These are phyloP conservation scores for Apamea sordens DNA, from an alignment of 2,888 invertebrate species.

Conservation along the genomic window DNA sequence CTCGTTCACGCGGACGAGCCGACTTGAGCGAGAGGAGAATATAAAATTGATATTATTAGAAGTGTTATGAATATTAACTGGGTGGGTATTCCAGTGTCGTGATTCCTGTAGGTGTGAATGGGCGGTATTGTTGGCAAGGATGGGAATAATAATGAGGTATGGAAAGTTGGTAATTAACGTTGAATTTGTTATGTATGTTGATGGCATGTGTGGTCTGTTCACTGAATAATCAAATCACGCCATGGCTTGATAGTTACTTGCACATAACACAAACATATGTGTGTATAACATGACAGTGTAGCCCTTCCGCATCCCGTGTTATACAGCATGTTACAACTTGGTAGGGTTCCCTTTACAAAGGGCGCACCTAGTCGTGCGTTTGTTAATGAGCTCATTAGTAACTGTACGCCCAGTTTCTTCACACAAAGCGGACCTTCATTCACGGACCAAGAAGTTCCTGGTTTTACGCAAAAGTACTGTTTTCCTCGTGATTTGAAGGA, in stretches of 20 bases:
- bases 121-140: slow-evolving; percentile 42
- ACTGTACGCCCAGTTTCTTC: slow-evolving; percentile 30
- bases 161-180: slow-evolving; percentile 44
- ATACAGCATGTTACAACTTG: slow-evolving; percentile 34
- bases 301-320: not conserved
- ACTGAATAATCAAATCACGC: slow-evolving; percentile 11
- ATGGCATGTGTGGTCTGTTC: slow-evolving; percentile 26
- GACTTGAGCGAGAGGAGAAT: slow-evolving; percentile 63
- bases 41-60: slow-evolving; percentile 58
- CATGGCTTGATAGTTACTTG: not conserved
- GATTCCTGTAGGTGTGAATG: slow-evolving; percentile 62
- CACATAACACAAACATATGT: not conserved
- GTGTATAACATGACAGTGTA: not conserved
- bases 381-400: slow-evolving; percentile 61
- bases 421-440: slow-evolving; percentile 46
- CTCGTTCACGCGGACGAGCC: slow-evolving; percentile 57
- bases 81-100: slow-evolving; percentile 54
- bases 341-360: slow-evolving; percentile 48
- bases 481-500: slow-evolving; percentile 3
- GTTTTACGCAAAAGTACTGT: slow-evolving; percentile 35
- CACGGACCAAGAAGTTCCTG: not conserved
- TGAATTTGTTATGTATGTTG: slow-evolving; percentile 21
- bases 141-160: slow-evolving; percentile 57
- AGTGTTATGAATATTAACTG: slow-evolving; percentile 59
- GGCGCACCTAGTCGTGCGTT: slow-evolving; percentile 52